phyloP scores from a whole-genome alignment of 2,888 invertebrate genomes.

The Polydrusus pterygomalis region DNA sequence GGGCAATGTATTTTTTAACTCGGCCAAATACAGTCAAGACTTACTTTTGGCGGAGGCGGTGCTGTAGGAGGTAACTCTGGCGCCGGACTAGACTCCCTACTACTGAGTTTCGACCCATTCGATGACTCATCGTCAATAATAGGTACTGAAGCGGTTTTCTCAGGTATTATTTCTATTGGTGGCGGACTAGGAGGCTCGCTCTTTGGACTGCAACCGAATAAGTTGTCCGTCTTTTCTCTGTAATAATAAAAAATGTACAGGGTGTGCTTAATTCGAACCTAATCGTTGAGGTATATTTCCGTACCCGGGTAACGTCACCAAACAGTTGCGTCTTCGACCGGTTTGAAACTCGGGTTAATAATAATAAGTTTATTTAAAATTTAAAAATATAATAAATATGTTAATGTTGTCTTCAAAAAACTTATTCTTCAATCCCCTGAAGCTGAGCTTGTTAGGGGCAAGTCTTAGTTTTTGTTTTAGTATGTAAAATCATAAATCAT shows the following conservation, averaged over 20 bases:
- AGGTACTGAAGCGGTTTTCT: constrained; percentile 37
- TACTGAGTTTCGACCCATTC: constrained; percentile 65
- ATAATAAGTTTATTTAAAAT: too few species aligned
- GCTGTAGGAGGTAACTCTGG: constrained; percentile 50
- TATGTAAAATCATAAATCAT: too few species aligned
- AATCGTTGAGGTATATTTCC: too few species aligned
- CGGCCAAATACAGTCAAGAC: not conserved
- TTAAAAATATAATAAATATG: too few species aligned
- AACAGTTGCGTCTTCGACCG: too few species aligned
- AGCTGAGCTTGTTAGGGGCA: too few species aligned
- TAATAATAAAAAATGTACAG: constrained; percentile 5
- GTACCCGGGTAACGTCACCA: too few species aligned
- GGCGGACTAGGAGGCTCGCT: constrained; percentile 58
- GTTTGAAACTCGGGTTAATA: too few species aligned
- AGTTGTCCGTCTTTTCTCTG: constrained; percentile 60
- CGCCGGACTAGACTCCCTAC: constrained; percentile 63
- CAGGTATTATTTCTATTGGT: constrained; percentile 56
- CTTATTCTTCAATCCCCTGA: too few species aligned
- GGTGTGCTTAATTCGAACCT: too few species aligned
- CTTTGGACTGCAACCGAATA: constrained; percentile 60
- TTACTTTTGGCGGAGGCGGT: constrained; percentile 47
- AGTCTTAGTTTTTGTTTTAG: too few species aligned
- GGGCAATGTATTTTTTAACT: not conserved
- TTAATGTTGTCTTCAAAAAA: too few species aligned
- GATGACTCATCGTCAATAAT: constrained; percentile 66